A percentile compares a stretch with the other conserved stretches of the same genome.
phyloP scores from a whole-genome alignment of 2,888 invertebrate species.

The Clanis bilineata region DNA sequence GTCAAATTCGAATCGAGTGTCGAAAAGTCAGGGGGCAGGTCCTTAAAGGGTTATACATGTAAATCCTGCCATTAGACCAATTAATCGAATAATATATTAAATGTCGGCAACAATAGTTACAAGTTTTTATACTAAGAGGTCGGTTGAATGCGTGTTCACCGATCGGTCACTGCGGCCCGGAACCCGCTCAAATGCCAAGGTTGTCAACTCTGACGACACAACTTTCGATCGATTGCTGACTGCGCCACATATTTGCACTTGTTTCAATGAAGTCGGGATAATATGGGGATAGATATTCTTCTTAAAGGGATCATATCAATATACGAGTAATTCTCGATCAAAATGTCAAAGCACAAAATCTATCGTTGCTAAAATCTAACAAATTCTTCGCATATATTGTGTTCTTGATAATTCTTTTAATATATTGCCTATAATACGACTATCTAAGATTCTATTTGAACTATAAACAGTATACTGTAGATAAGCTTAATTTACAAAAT shows the following conservation, averaged over 20 bases:
- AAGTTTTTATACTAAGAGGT: conserved; percentile 40
- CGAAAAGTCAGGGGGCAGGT: too few relatives aligned
- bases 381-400: too few relatives aligned
- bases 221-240: conserved; percentile 72
- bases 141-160: conserved; percentile 43
- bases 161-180: conserved; percentile 67
- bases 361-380: too few relatives aligned
- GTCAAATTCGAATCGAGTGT: too few relatives aligned
- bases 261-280: conserved; percentile 42
- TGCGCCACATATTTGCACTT: conserved; percentile 76
- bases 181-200: conserved; percentile 82
- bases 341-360: too few relatives aligned
- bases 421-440: too few relatives aligned
- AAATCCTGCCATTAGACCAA: background rate
- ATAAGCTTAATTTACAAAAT: background rate
- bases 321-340: too few relatives aligned
- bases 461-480: background rate
- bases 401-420: too few relatives aligned
- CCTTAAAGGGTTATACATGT: background rate
- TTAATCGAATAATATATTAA: background rate
- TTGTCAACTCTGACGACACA: conserved; percentile 80
- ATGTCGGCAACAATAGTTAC: conserved; percentile 9
- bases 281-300: background rate
- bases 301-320: background rate
- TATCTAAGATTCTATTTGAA: too few relatives aligned